A percentile compares a stretch with the other conserved stretches of the same genome.
phyloP scores from a whole-genome alignment of 1,140 invertebrate species.

The Oreohelix idahoensis region DNA sequence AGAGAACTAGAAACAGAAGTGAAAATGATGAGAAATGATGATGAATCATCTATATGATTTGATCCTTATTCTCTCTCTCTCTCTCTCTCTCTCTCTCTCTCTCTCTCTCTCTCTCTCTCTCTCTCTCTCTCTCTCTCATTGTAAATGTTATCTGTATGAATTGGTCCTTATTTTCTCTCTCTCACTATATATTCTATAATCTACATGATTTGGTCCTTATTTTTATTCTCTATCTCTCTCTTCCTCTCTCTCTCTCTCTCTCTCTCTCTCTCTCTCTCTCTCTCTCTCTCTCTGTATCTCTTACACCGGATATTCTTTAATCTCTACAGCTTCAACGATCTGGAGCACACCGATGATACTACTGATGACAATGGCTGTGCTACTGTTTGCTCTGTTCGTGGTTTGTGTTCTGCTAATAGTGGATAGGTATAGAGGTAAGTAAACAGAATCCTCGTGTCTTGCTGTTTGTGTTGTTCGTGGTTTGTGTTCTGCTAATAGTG shows the following conservation, averaged over 20 bases:
- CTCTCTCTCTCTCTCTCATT: slow-evolving; percentile 20
- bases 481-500: slow-evolving; percentile 30
- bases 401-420: slow-evolving; percentile 33
- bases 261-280: background rate
- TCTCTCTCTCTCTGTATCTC: background rate
- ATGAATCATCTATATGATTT: too few species aligned
- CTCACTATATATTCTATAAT: too few species aligned
- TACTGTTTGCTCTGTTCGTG: slow-evolving; percentile 36
- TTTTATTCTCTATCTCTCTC: background rate
- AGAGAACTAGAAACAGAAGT: too few species aligned
- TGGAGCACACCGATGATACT: slow-evolving; percentile 32
- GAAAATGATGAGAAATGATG: too few species aligned
- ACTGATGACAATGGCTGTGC: slow-evolving; percentile 31
- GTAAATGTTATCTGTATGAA: background rate
- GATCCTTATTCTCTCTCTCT: slow-evolving; percentile 12
- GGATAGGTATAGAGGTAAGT: slow-evolving; percentile 37
- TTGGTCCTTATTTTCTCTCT: too few species aligned
- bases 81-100: background rate
- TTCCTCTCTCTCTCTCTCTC: background rate
- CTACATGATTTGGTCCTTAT: too few species aligned
- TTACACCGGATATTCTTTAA: too few species aligned
- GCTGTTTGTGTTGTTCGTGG: slow-evolving; percentile 34
- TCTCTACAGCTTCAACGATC: background rate
- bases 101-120: background rate
- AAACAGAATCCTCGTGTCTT: slow-evolving; percentile 7